These are phyloP conservation scores for Brachypterus glaber DNA, from an alignment of 2,888 invertebrate species.

Conservation along the genomic window DNA sequence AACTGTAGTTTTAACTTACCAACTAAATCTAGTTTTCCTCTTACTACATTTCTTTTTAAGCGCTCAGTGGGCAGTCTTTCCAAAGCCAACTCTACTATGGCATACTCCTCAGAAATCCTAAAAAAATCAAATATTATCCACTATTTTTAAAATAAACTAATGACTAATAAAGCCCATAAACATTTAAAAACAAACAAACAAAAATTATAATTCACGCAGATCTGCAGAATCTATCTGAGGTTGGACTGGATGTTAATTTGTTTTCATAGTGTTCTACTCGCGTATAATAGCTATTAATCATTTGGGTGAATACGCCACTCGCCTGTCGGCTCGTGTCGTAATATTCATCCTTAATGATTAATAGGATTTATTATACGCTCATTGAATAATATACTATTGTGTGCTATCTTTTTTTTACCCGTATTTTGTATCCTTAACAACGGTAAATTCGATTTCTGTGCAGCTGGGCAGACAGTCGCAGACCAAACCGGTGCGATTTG, in stretches of 20 bases:
- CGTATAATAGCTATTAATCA: too few species aligned
- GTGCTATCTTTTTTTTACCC: constrained; percentile 29
- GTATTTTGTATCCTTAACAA: constrained; percentile 47
- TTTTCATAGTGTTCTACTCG: background rate
- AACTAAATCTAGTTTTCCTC: constrained; percentile 55
- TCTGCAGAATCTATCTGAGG: background rate
- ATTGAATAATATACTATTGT: too few species aligned
- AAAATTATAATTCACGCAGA: too few species aligned
- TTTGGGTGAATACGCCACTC: too few species aligned
- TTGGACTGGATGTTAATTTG: background rate
- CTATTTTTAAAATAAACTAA: background rate
- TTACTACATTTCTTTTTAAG: constrained; percentile 54
- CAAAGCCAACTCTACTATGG: constrained; percentile 50
- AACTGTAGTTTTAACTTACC: constrained; percentile 42
- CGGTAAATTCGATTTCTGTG: constrained; percentile 58
- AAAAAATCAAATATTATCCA: constrained; percentile 8
- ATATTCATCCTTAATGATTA: too few species aligned
- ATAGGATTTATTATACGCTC: too few species aligned
- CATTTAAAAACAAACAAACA: background rate
- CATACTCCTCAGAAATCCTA: constrained; percentile 33
- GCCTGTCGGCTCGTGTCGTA: too few species aligned
- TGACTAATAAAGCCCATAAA: background rate
- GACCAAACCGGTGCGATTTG: constrained; percentile 50
- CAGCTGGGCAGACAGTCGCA: constrained; percentile 65
- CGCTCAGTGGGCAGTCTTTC: constrained; percentile 58